These are phyloP conservation scores for Archips crataeganus DNA, from an alignment of 2,888 invertebrate species.

Conservation along the genomic window DNA sequence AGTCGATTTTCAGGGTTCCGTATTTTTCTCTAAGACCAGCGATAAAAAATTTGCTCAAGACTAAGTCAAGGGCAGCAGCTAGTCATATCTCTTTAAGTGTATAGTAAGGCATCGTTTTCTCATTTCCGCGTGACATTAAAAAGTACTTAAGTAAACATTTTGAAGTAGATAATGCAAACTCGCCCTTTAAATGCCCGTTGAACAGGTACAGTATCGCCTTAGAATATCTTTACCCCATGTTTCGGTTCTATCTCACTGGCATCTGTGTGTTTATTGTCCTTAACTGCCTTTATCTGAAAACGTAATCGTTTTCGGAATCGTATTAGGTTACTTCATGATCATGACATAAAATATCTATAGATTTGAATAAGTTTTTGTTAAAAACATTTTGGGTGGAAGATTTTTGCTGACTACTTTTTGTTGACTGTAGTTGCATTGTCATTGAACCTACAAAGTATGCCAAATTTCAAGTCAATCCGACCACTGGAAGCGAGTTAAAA, in stretches of 20 bases:
- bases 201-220: conserved; percentile 12
- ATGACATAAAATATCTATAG: background rate
- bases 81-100: conserved; percentile 2
- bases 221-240: conserved; percentile 6
- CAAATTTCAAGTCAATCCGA: too few species aligned
- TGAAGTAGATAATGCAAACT: conserved; percentile 1
- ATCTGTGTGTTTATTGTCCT: conserved; percentile 9
- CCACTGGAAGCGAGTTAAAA: too few species aligned
- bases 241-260: conserved; percentile 4
- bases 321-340: background rate
- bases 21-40: too few species aligned
- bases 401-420: too few species aligned
- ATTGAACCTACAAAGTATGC: too few species aligned
- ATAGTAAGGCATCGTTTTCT: background rate
- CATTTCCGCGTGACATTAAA: conserved; percentile 17
- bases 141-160: conserved; percentile 14
- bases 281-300: background rate
- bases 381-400: too few species aligned
- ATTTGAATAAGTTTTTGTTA: too few species aligned
- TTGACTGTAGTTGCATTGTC: too few species aligned
- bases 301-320: background rate
- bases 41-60: background rate
- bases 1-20: background rate
- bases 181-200: background rate
- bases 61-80: background rate